A percentile compares a stretch with the other conserved stretches of the same genome.
phyloP scores from a whole-genome alignment of 2,113 vertebrate species.

The Candoia aspera region DNA sequence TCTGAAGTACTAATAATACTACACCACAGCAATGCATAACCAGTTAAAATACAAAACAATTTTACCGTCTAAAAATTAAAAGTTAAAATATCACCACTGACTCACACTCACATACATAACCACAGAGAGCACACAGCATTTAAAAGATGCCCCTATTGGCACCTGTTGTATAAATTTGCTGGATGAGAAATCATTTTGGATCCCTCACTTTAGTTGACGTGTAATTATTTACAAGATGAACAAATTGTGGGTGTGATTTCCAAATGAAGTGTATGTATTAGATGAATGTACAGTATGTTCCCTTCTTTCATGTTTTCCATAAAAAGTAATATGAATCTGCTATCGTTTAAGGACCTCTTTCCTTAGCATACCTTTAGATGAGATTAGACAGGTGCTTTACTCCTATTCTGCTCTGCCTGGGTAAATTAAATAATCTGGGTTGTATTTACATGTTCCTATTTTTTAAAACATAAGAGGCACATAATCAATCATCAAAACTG shows the following conservation, averaged over 20 bases:
- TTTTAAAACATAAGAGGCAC: not conserved
- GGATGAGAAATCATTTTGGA: too few species aligned
- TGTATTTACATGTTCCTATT: not conserved
- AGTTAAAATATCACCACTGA: not conserved
- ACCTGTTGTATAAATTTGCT: not conserved
- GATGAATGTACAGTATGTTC: not conserved
- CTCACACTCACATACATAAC: not conserved
- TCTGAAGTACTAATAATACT: not conserved
- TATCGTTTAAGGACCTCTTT: not conserved
- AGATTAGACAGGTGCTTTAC: not conserved
- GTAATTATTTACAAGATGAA: not conserved
- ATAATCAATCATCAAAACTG: not conserved
- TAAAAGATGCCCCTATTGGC: not conserved
- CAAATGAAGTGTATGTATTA: not conserved
- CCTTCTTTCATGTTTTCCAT: not conserved
- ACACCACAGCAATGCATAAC: not conserved
- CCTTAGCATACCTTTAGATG: not conserved
- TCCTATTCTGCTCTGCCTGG: not conserved
- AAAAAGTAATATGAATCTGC: not conserved
- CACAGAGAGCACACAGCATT: not conserved
- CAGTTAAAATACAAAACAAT: not conserved
- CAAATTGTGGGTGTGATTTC: not conserved
- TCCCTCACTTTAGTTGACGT: not conserved
- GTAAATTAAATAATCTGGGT: not conserved
- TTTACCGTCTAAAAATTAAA: not conserved